A percentile compares a stretch with the other conserved stretches of the same genome.
Evolutionary conservation across 2,113 vertebrate species (phyloP).

Genomic region (Coryphaenoides rupestris): DNA sequence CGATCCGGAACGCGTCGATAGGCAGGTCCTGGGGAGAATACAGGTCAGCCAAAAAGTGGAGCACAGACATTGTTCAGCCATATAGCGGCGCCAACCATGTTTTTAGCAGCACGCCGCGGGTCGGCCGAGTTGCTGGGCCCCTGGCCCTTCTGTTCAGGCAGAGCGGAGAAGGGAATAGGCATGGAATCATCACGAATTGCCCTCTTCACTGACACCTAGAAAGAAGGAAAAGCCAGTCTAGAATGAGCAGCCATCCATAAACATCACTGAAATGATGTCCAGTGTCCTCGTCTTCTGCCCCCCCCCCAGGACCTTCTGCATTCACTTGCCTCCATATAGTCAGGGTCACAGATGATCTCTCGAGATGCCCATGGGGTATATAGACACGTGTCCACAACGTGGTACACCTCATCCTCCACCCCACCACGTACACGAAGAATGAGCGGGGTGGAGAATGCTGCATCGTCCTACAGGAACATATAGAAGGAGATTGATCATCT

Average conservation of each 20-base stretch:
- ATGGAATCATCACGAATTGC: slow-evolving; percentile 48
- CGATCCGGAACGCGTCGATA: slow-evolving; percentile 38
- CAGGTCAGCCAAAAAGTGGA: neutral
- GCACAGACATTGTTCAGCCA: neutral
- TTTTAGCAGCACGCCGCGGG: slow-evolving; percentile 3
- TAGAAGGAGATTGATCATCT: neutral
- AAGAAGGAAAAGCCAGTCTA: slow-evolving; percentile 14
- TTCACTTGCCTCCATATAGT: slow-evolving; percentile 69
- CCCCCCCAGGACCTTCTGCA: neutral
- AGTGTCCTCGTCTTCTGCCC: no score
- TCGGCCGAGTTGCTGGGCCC: neutral
- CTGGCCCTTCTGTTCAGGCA: neutral
- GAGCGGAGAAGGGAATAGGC: slow-evolving; percentile 1
- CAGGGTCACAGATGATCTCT: slow-evolving; percentile 62
- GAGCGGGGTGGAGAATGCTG: slow-evolving; percentile 40
- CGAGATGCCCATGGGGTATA: slow-evolving; percentile 59
- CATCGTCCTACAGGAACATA: slow-evolving; percentile 41
- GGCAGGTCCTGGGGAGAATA: slow-evolving; percentile 16
- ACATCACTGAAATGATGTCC: no score
- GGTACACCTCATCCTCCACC: slow-evolving; percentile 39
- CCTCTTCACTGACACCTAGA: slow-evolving; percentile 75
- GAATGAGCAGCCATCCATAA: slow-evolving; percentile 16
- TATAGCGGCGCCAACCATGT: slow-evolving; percentile 23
- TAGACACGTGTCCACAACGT: slow-evolving; percentile 55
- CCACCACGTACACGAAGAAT: slow-evolving; percentile 44